Evolutionary conservation across 2,113 vertebrate genomes (phyloP).

Genomic region (Nanger granti): DNA sequence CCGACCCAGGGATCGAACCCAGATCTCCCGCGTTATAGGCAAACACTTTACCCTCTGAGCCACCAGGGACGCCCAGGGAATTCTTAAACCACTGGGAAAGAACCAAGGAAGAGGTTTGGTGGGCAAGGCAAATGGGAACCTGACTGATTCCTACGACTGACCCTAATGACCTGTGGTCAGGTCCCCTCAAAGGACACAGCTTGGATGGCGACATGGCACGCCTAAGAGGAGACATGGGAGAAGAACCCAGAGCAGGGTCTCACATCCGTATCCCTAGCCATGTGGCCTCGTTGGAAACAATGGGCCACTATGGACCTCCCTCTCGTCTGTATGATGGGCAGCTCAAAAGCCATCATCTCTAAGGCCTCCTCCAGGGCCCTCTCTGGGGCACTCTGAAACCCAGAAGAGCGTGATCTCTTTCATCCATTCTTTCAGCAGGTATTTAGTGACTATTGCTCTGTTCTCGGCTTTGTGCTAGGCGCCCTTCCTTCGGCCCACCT

Average conservation of each 20-base stretch:
- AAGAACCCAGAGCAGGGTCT: neutral
- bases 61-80: neutral
- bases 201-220: fast-evolving
- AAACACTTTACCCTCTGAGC: neutral
- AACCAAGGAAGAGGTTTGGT: neutral
- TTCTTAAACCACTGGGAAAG: neutral
- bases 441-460: neutral
- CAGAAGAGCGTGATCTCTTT: neutral
- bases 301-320: too few relatives aligned
- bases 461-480: neutral
- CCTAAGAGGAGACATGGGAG: neutral
- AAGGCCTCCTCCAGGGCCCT: neutral
- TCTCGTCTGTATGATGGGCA: neutral
- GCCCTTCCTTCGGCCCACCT: neutral
- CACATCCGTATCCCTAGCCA: too few relatives aligned
- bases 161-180: neutral
- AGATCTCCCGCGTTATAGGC: neutral
- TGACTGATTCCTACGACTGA: neutral
- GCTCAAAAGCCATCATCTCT: neutral
- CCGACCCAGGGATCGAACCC: neutral
- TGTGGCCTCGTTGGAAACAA: neutral
- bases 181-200: neutral
- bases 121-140: neutral
- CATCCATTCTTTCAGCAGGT: neutral
- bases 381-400: neutral